These are phyloP conservation scores for Drosophila subpulchrella DNA, from an alignment of 1,140 invertebrate genomes.

Conservation along the genomic window DNA sequence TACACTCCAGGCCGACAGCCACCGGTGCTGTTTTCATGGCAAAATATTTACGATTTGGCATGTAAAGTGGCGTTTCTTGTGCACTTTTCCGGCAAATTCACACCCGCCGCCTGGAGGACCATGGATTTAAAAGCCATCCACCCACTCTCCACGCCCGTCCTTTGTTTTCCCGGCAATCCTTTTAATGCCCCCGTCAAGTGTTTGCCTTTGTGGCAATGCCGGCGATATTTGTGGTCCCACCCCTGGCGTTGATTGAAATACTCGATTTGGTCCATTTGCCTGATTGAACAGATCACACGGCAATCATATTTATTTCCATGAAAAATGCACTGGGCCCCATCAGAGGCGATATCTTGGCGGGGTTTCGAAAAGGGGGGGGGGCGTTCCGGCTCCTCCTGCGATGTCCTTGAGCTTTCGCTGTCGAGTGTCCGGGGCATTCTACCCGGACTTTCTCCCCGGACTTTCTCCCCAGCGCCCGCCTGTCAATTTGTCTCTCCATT, in stretches of 20 bases:
- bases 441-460: constrained; percentile 5
- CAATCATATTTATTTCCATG: constrained; percentile 66
- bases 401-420: constrained; percentile 15
- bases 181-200: constrained; percentile 69
- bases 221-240: constrained; percentile 19
- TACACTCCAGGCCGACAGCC: constrained; percentile 31
- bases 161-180: constrained; percentile 69
- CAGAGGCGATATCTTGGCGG: constrained; percentile 10
- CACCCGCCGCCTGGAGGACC: constrained; percentile 21
- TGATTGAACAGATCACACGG: constrained; percentile 55
- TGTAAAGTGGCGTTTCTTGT: constrained; percentile 80
- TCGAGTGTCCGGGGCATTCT: constrained; percentile 6
- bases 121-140: constrained; percentile 63
- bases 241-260: constrained; percentile 41
- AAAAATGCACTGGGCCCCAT: constrained; percentile 22
- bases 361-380: neutral
- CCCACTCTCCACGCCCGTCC: constrained; percentile 4
- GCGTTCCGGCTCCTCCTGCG: neutral
- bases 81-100: constrained; percentile 71
- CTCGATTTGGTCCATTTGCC: constrained; percentile 48
- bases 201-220: constrained; percentile 28
- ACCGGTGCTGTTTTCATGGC: constrained; percentile 66
- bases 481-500: constrained; percentile 69
- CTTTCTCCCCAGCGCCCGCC: constrained; percentile 17
- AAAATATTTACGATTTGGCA: constrained; percentile 83